Evolutionary conservation across 2,888 invertebrate genomes (phyloP).

Genomic region (Neria commutata): DNA sequence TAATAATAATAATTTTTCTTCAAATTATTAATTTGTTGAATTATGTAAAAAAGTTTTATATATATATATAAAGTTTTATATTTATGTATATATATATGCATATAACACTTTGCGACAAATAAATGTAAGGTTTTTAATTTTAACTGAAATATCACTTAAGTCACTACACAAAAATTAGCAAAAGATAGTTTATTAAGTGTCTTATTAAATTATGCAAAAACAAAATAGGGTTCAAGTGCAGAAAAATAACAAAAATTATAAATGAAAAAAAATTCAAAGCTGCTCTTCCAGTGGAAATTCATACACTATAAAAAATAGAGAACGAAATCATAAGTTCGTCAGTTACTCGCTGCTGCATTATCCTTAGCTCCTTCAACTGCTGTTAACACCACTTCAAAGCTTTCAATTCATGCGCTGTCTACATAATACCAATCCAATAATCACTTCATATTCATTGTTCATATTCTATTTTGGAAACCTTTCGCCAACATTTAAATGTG

Average conservation of each 20-base stretch:
- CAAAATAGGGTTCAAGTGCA: neutral
- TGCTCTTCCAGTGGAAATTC: neutral
- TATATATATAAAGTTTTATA: constrained; percentile 10
- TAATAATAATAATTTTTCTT: neutral
- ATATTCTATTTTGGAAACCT: too few relatives aligned
- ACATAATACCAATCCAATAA: too few relatives aligned
- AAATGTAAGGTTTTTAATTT: neutral
- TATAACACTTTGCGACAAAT: neutral
- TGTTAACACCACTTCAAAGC: too few relatives aligned
- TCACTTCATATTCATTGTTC: too few relatives aligned
- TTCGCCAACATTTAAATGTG: too few relatives aligned
- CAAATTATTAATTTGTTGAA: neutral
- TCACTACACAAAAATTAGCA: neutral
- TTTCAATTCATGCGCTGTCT: too few relatives aligned
- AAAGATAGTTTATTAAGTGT: neutral
- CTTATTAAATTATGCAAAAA: neutral
- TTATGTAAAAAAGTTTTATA: neutral
- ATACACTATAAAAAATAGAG: too few relatives aligned
- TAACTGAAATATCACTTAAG: neutral
- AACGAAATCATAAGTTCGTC: too few relatives aligned
- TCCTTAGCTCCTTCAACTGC: too few relatives aligned
- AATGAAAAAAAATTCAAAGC: neutral
- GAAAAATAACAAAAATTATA: neutral
- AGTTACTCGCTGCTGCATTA: too few relatives aligned
- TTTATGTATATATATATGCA: constrained; percentile 10